A percentile compares a stretch with the other conserved stretches of the same genome.
phyloP scores from a whole-genome alignment of 2,888 invertebrate species.

The Pachliopta kotzebuea region DNA sequence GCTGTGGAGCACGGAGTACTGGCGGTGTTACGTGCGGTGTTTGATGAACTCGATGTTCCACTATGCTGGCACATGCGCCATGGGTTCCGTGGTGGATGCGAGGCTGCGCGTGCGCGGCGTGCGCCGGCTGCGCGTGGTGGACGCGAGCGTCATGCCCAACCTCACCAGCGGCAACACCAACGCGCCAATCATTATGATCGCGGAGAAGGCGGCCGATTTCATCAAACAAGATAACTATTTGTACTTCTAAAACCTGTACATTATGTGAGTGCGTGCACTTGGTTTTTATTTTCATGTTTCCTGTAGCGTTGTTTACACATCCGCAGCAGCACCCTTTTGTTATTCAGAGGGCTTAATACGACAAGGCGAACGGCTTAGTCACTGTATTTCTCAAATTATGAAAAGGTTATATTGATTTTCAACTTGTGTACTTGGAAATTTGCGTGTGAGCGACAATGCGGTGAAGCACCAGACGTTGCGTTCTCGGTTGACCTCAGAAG shows the following conservation, averaged over 20 bases:
- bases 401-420: too few relatives aligned
- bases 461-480: too few relatives aligned
- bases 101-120: conserved; percentile 38
- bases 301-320: too few relatives aligned
- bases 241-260: too few relatives aligned
- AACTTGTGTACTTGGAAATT: too few relatives aligned
- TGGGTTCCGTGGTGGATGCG: conserved; percentile 41
- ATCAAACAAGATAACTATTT: conserved; percentile 31
- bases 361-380: too few relatives aligned
- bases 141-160: conserved; percentile 41
- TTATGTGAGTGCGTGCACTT: not conserved
- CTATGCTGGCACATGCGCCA: conserved; percentile 52
- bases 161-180: conserved; percentile 41
- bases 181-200: conserved; percentile 40
- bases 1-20: conserved; percentile 84
- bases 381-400: too few relatives aligned
- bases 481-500: too few relatives aligned
- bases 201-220: conserved; percentile 39
- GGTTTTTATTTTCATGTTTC: too few relatives aligned
- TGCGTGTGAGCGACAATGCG: too few relatives aligned
- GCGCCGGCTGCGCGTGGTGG: conserved; percentile 40
- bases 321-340: too few relatives aligned
- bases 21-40: conserved; percentile 77
- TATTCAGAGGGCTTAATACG: too few relatives aligned
- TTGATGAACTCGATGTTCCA: conserved; percentile 79